A percentile compares a stretch with the other conserved stretches of the same genome.
Evolutionary conservation across 2,113 vertebrate species (phyloP).

Genomic region (Clarias magur): DNA sequence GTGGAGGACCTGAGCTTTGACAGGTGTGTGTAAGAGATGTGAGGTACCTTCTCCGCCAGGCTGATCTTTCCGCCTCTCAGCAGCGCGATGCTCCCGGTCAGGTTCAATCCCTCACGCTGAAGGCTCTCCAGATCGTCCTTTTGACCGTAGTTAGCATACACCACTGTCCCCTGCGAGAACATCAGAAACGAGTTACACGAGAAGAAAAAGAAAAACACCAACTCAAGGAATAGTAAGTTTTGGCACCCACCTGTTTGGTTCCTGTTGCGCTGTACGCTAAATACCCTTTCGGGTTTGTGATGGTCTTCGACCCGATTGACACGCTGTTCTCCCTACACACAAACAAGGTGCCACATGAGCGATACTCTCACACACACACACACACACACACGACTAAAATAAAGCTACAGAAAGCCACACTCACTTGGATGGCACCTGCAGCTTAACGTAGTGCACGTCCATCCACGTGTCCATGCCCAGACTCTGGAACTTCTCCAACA

Average conservation of each 20-base stretch:
- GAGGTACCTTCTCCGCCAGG: slow-evolving; percentile 81
- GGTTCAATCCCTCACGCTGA: background rate
- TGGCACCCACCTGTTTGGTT: slow-evolving; percentile 70
- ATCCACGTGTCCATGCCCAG: slow-evolving; percentile 77
- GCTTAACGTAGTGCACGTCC: slow-evolving; percentile 79
- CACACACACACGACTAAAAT: background rate
- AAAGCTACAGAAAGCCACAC: background rate
- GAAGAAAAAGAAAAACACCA: too few relatives aligned
- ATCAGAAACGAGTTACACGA: background rate
- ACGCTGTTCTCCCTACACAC: slow-evolving; percentile 61
- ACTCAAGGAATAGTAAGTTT: background rate
- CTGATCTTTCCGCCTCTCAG: slow-evolving; percentile 81
- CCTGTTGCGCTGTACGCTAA: slow-evolving; percentile 81
- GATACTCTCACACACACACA: background rate
- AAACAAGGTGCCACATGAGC: background rate
- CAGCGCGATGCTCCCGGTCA: slow-evolving; percentile 76
- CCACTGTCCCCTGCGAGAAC: slow-evolving; percentile 78
- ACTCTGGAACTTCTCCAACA: slow-evolving; percentile 69
- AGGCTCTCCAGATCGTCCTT: slow-evolving; percentile 75
- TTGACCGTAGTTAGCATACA: slow-evolving; percentile 83
- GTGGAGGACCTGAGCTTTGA: background rate
- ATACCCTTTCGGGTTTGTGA: slow-evolving; percentile 66
- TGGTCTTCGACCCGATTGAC: slow-evolving; percentile 42
- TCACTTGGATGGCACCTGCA: slow-evolving; percentile 74
- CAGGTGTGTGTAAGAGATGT: background rate